Conservation (phyloP, 2,888 invertebrate genomes). For the Drosophila melanosoma region DNA sequence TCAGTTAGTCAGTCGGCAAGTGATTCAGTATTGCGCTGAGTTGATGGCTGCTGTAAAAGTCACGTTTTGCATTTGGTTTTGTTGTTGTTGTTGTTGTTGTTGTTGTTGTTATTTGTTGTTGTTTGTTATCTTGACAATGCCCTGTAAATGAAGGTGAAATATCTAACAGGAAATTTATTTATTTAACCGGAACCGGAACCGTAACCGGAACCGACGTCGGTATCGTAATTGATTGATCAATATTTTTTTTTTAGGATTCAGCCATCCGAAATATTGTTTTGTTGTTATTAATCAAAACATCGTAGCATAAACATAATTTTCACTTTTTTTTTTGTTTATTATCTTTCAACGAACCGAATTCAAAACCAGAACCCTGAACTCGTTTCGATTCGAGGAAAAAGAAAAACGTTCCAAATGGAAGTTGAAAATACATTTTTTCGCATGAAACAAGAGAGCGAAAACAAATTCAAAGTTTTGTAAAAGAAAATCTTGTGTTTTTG, state of each 20-base stretch:
- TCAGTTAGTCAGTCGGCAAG: slow-evolving; percentile 10
- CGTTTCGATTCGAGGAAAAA: neutral
- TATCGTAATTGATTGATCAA: neutral
- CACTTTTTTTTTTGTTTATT: neutral
- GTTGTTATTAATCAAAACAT: neutral
- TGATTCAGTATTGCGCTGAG: slow-evolving; percentile 33
- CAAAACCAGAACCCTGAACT: neutral
- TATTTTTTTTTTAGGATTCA: neutral
- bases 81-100: neutral
- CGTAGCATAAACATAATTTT: neutral
- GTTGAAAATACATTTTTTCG: neutral
- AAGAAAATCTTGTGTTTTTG: too few species aligned
- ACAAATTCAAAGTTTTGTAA: neutral
- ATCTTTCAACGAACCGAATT: neutral
- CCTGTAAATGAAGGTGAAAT: neutral
- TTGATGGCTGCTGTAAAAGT: slow-evolving; percentile 64
- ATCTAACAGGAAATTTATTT: neutral
- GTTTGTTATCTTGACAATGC: neutral
- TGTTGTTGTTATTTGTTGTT: neutral
- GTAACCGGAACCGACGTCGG: neutral
- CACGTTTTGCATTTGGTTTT: slow-evolving; percentile 57
- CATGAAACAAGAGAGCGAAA: neutral
- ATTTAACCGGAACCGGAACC: neutral
- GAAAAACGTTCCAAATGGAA: neutral
- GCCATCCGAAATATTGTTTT: neutral